Conservation (phyloP, 2,888 invertebrate genomes). For the Drosophila meridionalis region DNA sequence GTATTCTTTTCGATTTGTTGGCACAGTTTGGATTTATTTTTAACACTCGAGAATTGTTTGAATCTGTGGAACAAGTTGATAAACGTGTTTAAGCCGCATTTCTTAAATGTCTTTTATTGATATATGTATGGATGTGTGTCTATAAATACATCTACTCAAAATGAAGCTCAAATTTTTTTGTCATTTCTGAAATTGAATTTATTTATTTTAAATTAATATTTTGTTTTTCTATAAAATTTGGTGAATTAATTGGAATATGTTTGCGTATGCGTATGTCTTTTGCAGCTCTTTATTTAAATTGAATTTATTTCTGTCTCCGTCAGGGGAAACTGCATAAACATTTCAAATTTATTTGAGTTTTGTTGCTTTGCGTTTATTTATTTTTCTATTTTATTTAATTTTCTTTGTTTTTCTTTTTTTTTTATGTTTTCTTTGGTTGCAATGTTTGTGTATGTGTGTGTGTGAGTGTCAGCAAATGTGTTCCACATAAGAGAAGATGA, state of each 20-base stretch:
- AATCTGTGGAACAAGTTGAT: constrained; percentile 34
- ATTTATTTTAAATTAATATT: neutral
- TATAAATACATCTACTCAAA: neutral
- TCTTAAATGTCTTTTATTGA: neutral
- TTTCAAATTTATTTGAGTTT: constrained; percentile 59
- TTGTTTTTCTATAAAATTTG: constrained; percentile 25
- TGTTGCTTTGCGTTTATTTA: constrained; percentile 7
- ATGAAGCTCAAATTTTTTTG: neutral
- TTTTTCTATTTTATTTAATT: constrained; percentile 29
- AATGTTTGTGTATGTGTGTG: constrained; percentile 18
- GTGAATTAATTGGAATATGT: constrained; percentile 12
- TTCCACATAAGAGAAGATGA: neutral
- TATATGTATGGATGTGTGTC: neutral
- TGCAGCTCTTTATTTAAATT: constrained; percentile 29
- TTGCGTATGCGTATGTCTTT: neutral
- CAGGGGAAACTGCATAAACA: constrained; percentile 60
- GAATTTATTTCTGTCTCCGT: constrained; percentile 43
- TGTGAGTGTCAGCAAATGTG: neutral
- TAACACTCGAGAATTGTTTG: constrained; percentile 27
- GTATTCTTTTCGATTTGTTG: constrained; percentile 34
- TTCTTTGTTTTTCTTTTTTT: neutral
- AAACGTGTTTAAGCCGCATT: constrained; percentile 29
- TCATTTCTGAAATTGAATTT: neutral
- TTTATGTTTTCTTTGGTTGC: constrained; percentile 8
- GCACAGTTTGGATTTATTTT: constrained; percentile 74